Percentiles rank a stretch among this genome's conserved stretches.
phyloP scores from a whole-genome alignment of 2,888 invertebrate species.

The Andrena bucephala region DNA sequence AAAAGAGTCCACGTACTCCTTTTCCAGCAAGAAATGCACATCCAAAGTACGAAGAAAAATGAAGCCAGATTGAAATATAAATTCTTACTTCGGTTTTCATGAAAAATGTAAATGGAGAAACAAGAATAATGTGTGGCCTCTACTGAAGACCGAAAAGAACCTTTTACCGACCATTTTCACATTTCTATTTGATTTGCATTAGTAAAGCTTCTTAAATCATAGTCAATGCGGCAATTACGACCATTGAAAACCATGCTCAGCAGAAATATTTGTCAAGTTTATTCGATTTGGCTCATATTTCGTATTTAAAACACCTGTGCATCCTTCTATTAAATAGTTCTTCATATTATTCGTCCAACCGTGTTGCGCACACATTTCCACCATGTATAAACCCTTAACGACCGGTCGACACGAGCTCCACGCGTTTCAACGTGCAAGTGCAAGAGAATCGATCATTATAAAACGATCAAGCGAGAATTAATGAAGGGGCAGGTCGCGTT shows the following conservation, averaged over 20 bases:
- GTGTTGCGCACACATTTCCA: constrained; percentile 19
- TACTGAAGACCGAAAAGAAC: background rate
- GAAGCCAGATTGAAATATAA: background rate
- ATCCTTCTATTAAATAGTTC: constrained; percentile 14
- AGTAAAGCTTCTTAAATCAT: background rate
- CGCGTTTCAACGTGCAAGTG: background rate
- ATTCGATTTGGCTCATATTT: background rate
- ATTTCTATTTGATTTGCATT: background rate
- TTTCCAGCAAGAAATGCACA: background rate
- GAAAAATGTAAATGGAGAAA: background rate
- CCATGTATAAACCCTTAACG: constrained; percentile 14
- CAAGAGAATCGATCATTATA: constrained; percentile 14
- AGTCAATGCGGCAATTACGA: constrained; percentile 52
- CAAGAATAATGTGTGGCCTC: background rate
- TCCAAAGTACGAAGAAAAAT: background rate
- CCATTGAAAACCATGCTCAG: constrained; percentile 59
- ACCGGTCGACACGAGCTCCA: constrained; percentile 13
- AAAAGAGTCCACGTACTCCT: background rate
- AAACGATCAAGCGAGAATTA: constrained; percentile 36
- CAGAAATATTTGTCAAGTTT: background rate
- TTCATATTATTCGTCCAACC: constrained; percentile 8
- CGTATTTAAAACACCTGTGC: constrained; percentile 8
- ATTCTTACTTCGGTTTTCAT: background rate
- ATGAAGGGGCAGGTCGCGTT: constrained; percentile 5
- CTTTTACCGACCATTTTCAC: background rate